phyloP scores from a whole-genome alignment of 2,888 invertebrate genomes.

The Dorcus hopei region DNA sequence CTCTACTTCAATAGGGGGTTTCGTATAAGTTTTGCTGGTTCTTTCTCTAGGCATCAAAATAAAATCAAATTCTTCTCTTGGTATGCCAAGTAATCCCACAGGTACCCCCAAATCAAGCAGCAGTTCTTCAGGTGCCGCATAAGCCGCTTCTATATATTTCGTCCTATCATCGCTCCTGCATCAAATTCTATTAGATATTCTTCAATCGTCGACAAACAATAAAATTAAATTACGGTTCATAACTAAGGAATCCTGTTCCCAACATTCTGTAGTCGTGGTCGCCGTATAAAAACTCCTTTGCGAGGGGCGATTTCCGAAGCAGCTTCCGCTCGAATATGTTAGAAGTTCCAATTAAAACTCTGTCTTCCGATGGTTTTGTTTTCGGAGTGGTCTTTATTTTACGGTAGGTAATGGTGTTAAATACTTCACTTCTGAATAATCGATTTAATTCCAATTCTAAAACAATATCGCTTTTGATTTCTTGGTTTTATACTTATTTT shows the following conservation, averaged over 20 bases:
- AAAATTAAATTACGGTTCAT: slow-evolving; percentile 35
- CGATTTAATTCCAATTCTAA: slow-evolving; percentile 62
- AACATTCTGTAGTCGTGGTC: slow-evolving; percentile 60
- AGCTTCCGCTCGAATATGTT: slow-evolving; percentile 56
- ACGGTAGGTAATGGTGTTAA: slow-evolving; percentile 56
- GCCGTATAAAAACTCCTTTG: slow-evolving; percentile 58
- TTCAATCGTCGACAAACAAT: slow-evolving; percentile 13
- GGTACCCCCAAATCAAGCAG: slow-evolving; percentile 49
- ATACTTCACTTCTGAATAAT: slow-evolving; percentile 59
- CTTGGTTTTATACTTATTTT: background rate
- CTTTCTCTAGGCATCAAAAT: slow-evolving; percentile 50
- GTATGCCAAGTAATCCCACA: slow-evolving; percentile 60
- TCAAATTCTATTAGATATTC: background rate
- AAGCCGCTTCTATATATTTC: slow-evolving; percentile 53
- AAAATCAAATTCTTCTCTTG: slow-evolving; percentile 56
- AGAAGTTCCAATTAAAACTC: slow-evolving; percentile 55
- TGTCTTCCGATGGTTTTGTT: slow-evolving; percentile 46
- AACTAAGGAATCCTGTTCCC: slow-evolving; percentile 51
- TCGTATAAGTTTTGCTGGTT: slow-evolving; percentile 30
- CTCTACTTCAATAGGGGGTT: slow-evolving; percentile 22
- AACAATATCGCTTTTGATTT: background rate
- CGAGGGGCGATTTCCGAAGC: slow-evolving; percentile 57
- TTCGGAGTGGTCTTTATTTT: slow-evolving; percentile 43
- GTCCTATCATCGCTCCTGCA: slow-evolving; percentile 48
- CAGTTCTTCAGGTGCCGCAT: slow-evolving; percentile 57